A percentile compares a stretch with the other conserved stretches of the same genome.
Evolutionary conservation across 1,140 invertebrate species (phyloP).

Genomic region (Gryon sp.): DNA sequence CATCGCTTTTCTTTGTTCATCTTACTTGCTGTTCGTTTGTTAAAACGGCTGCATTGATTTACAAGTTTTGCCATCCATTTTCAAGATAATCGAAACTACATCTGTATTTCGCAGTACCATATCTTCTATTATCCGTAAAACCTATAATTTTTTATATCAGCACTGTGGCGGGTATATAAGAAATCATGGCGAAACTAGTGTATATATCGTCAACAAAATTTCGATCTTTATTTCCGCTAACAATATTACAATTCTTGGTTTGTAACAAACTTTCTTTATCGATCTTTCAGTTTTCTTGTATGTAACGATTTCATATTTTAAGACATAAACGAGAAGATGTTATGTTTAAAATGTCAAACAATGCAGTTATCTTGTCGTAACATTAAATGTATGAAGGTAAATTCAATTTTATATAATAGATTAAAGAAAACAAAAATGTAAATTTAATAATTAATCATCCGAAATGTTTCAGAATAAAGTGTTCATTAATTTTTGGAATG

Average conservation of each 20-base stretch:
- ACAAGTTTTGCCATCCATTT: constrained; percentile 27
- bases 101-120: constrained; percentile 8
- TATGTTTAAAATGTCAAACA: no score
- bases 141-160: constrained; percentile 32
- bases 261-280: constrained; percentile 31
- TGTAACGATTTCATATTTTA: constrained; percentile 17
- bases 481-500: no score
- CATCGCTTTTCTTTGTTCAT: not conserved
- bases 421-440: no score
- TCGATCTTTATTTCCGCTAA: constrained; percentile 36
- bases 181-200: constrained; percentile 15
- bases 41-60: constrained; percentile 28
- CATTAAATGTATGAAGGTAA: no score
- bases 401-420: no score
- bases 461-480: no score
- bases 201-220: constrained; percentile 25
- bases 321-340: no score
- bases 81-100: constrained; percentile 30
- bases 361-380: no score
- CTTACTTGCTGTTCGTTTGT: constrained; percentile 20
- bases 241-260: constrained; percentile 41
- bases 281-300: constrained; percentile 16
- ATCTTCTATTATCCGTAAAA: constrained; percentile 5
- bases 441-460: no score
- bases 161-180: constrained; percentile 16